Base-by-base conservation (phyloP, 64 coral and sea anemone genomes). In the Dendronephthya gigantea region DNA sequence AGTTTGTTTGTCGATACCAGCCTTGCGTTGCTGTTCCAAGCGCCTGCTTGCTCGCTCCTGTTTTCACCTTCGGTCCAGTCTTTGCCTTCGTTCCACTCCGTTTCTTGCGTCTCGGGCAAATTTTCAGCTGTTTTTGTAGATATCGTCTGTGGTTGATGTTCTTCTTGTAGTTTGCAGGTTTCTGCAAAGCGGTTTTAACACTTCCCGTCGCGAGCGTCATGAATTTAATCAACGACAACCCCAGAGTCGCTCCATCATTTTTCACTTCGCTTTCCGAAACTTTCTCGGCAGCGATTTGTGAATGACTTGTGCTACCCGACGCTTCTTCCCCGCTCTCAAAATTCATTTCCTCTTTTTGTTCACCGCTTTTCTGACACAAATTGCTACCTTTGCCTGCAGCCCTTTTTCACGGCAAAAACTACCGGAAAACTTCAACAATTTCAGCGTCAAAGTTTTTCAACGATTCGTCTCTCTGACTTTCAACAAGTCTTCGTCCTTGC, bases 101-200 rank as follows among this genome's bases (percentile, higher is more conserved):
- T 34, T 79, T 79, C 36, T 35, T 79, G 9, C 36, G 2, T 33
- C 72, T 9, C 32, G 72, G 2, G 36, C 72, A 79, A 36, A 79
- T 79, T 39, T 79, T 79, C 12, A 79, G 32, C 32, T 79, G 72
- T 79, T 79, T 79, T 33, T 79, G 72, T 17, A 79, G 36, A 34
- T 79, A 79, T 34, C 72, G 0, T 34, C 72, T 34, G 37, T 79
- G 14, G 22, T 79, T 79, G 72, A 79, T 79, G 1, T 79, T 79
- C 28, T 79, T 79, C 29, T 79, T 79, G 22, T 79, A 79, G 37
- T 79, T 79, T 34, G 72, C 72, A 1, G 72, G 72, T 39, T 79
- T 79, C 72, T 79, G 72, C 36, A 79, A 79, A 7, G 72, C 72
- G 34, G 32, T 34, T 34, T 79, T 79, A 79, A 79, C 72, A 39